These are phyloP conservation scores for Entelurus aequoreus DNA, from an alignment of 2,113 vertebrate species.

Conservation along the genomic window DNA sequence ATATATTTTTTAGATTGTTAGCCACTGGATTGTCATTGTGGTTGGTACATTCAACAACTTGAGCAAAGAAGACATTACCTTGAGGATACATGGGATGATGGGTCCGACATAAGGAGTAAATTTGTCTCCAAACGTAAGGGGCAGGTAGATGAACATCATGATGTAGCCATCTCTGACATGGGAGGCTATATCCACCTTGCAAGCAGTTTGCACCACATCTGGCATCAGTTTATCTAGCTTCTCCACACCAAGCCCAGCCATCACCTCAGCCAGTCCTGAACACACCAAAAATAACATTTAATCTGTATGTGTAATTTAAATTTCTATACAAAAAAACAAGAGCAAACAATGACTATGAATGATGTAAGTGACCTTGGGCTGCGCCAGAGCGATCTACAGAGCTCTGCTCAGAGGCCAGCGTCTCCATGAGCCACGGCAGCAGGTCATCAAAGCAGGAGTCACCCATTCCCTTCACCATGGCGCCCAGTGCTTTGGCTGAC, in stretches of 20 bases:
- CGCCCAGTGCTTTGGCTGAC: conserved; percentile 93
- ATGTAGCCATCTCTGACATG: conserved; percentile 98
- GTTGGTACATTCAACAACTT: neutral
- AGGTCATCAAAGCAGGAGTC: conserved; percentile 95
- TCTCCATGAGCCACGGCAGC: conserved; percentile 97
- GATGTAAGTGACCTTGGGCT: conserved; percentile 80
- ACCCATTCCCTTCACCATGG: conserved; percentile 99
- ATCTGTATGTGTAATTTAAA: too few species aligned
- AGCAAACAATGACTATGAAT: neutral
- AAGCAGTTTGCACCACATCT: conserved; percentile 94
- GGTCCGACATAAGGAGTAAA: conserved; percentile 96
- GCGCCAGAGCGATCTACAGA: conserved; percentile 97
- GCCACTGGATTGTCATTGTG: too few species aligned
- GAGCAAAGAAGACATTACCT: conserved; percentile 67
- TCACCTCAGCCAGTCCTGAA: conserved; percentile 92
- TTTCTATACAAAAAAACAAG: neutral
- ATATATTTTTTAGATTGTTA: too few species aligned
- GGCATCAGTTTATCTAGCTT: conserved; percentile 98
- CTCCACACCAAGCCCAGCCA: conserved; percentile 95
- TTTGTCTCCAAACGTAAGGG: conserved; percentile 93
- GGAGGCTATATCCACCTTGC: conserved; percentile 94
- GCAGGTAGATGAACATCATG: conserved; percentile 99
- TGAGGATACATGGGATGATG: conserved; percentile 97
- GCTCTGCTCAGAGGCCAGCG: conserved; percentile 93
- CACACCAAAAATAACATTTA: neutral